Conservation (phyloP, 2,888 invertebrate species). For the Tachystola acroxantha region DNA sequence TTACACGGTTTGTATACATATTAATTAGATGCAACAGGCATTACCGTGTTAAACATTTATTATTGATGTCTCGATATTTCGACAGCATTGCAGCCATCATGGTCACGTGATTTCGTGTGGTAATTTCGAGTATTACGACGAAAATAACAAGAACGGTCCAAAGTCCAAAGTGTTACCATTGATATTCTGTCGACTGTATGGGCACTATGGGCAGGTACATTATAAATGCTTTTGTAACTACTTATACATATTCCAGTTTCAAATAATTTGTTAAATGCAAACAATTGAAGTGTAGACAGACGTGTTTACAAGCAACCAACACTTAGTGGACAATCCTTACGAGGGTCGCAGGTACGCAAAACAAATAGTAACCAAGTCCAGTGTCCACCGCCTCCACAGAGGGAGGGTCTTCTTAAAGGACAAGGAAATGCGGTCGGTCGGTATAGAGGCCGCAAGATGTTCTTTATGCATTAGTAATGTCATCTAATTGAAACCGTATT, state of each 20-base stretch:
- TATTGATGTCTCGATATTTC: too few species aligned
- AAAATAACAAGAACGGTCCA: too few species aligned
- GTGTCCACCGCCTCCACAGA: conserved; percentile 43
- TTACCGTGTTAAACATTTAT: too few species aligned
- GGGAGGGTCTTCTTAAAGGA: conserved; percentile 68
- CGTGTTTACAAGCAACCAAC: conserved; percentile 73
- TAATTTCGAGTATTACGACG: too few species aligned
- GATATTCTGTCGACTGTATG: too few species aligned
- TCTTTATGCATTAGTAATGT: conserved; percentile 72
- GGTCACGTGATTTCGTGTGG: too few species aligned
- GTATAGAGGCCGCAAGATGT: conserved; percentile 53
- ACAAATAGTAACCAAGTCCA: conserved; percentile 67
- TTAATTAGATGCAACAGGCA: too few species aligned
- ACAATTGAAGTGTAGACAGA: conserved; percentile 47
- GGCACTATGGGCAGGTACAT: too few species aligned
- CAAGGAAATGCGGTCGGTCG: conserved; percentile 58
- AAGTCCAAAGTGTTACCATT: too few species aligned
- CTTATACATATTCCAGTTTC: conserved; percentile 14
- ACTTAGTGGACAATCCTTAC: conserved; percentile 69
- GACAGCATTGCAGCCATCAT: too few species aligned
- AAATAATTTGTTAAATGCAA: conserved; percentile 30
- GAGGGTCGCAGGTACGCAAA: conserved; percentile 64
- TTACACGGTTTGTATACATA: too few species aligned
- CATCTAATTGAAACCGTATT: conserved; percentile 68
- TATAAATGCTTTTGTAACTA: not conserved